Conservation (phyloP, 2,888 invertebrate species). For the Diarsia mendica region DNA sequence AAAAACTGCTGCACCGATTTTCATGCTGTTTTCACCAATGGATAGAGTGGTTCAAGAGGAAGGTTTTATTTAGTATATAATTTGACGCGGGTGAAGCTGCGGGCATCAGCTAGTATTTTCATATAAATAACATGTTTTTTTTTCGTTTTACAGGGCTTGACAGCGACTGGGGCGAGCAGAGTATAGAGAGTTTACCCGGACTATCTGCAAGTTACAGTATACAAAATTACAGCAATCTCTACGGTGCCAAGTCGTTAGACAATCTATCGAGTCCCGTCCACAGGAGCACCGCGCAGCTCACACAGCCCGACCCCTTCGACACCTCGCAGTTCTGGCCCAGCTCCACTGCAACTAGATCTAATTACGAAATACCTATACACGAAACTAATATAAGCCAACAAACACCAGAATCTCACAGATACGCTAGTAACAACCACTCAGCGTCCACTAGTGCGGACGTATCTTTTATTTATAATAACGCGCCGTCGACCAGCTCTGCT, state of each 20-base stretch:
- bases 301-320: constrained; percentile 81
- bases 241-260: constrained; percentile 85
- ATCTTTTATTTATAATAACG: constrained; percentile 76
- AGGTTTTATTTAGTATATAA: too few relatives aligned
- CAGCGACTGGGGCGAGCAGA: constrained; percentile 82
- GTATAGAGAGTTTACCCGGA: constrained; percentile 83
- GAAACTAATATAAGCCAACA: constrained; percentile 59
- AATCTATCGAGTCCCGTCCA: constrained; percentile 72
- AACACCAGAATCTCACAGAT: constrained; percentile 79
- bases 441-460: constrained; percentile 64
- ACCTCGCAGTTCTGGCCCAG: constrained; percentile 82
- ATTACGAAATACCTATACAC: constrained; percentile 69
- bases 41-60: too few relatives aligned
- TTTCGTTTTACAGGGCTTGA: constrained; percentile 75
- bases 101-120: not conserved
- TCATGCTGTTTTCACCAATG: too few relatives aligned
- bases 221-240: constrained; percentile 75
- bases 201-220: constrained; percentile 70
- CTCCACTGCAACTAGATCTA: constrained; percentile 62
- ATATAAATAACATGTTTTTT: not conserved
- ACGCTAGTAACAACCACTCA: constrained; percentile 63
- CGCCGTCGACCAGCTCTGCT: constrained; percentile 69
- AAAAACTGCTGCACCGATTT: too few relatives aligned
- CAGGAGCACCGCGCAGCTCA: constrained; percentile 47
- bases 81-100: too few relatives aligned